A percentile compares a stretch with the other conserved stretches of the same genome.
phyloP scores from a whole-genome alignment of 2,888 invertebrate genomes.

The Digitonthophagus gazella region DNA sequence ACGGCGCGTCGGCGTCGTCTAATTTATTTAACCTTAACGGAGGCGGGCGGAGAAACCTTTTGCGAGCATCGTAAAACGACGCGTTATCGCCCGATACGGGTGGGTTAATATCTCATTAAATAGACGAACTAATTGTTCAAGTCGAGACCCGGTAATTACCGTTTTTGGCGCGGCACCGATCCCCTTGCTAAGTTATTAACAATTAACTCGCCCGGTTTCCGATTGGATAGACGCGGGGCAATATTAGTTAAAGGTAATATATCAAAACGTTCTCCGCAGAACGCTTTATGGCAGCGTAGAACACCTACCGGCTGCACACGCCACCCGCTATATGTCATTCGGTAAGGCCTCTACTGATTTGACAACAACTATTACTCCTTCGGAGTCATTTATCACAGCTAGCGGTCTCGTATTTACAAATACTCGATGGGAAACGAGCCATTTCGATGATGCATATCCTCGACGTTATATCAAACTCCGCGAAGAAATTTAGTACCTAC shows the following conservation, averaged over 20 bases:
- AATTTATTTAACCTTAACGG: not conserved
- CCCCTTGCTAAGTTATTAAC: not conserved
- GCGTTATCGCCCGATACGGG: not conserved
- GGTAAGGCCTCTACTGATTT: not conserved
- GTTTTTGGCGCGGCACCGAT: not conserved
- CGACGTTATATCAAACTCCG: too few relatives aligned
- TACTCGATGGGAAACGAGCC: not conserved
- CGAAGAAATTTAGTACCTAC: too few relatives aligned
- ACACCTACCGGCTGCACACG: not conserved
- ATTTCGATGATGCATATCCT: not conserved
- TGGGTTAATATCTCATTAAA: not conserved
- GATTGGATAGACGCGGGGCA: not conserved
- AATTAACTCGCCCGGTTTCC: not conserved
- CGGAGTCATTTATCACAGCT: not conserved
- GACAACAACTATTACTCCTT: not conserved
- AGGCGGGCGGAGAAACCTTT: not conserved
- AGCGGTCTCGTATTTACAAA: not conserved
- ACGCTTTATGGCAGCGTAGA: not conserved
- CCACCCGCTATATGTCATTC: not conserved
- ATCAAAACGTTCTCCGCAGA: slow-evolving; percentile 16
- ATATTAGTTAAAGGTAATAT: slow-evolving; percentile 11
- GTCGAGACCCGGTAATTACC: not conserved
- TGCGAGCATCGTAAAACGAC: not conserved
- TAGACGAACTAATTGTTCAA: not conserved
- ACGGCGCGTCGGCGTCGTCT: not conserved